Percentiles rank a stretch among this genome's conserved stretches.
Evolutionary conservation across 1,140 invertebrate species (phyloP).

Genomic region (Aphaenogaster floridana): DNA sequence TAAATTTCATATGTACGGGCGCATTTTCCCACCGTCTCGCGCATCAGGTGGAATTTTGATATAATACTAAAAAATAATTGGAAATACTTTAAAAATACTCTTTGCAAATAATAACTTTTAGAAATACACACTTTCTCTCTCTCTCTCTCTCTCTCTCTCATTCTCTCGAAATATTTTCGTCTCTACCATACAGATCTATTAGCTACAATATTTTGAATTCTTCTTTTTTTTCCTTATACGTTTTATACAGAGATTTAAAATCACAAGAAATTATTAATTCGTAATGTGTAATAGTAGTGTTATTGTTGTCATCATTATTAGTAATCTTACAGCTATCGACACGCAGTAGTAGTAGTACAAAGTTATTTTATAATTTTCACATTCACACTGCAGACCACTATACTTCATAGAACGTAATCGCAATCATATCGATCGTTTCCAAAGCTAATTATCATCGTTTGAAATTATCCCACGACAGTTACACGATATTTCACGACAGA

Average conservation of each 20-base stretch:
- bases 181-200: slow-evolving; percentile 71
- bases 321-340: slow-evolving; percentile 74
- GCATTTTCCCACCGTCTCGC: slow-evolving; percentile 55
- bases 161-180: slow-evolving; percentile 46
- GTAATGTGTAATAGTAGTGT: slow-evolving; percentile 63
- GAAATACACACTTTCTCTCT: slow-evolving; percentile 55
- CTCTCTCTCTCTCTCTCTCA: slow-evolving; percentile 13
- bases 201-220: slow-evolving; percentile 72
- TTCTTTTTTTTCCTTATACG: slow-evolving; percentile 67
- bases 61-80: slow-evolving; percentile 86
- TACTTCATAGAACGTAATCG: slow-evolving; percentile 29
- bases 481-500: slow-evolving; percentile 8
- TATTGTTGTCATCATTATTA: slow-evolving; percentile 72
- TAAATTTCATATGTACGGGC: slow-evolving; percentile 72
- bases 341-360: slow-evolving; percentile 79
- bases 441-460: slow-evolving; percentile 9
- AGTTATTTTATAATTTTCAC: slow-evolving; percentile 65
- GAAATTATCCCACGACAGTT: neutral
- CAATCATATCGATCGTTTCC: neutral
- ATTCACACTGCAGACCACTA: slow-evolving; percentile 15
- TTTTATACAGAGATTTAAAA: slow-evolving; percentile 80
- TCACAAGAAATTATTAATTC: slow-evolving; percentile 78
- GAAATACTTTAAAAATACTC: slow-evolving; percentile 87
- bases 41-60: slow-evolving; percentile 71
- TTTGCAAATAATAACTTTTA: slow-evolving; percentile 83